These are phyloP conservation scores for Acanthosepion esculentum DNA, from an alignment of 2,888 invertebrate genomes.

Conservation along the genomic window DNA sequence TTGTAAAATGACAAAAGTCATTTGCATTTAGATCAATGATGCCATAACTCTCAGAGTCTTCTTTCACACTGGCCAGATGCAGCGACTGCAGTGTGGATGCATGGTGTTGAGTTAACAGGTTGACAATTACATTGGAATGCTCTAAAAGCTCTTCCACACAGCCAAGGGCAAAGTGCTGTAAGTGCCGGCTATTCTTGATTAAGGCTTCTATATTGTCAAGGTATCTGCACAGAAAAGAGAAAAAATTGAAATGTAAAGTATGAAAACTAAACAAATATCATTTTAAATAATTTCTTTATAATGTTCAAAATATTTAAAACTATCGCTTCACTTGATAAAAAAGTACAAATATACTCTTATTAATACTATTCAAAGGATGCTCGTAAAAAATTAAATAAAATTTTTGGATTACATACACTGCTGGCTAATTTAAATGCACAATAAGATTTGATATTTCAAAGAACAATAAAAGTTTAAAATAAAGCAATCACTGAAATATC, in stretches of 20 bases:
- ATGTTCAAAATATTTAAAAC: too few species aligned
- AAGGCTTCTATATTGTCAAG: slow-evolving; percentile 75
- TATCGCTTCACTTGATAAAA: too few species aligned
- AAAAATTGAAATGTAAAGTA: not conserved
- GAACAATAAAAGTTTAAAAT: too few species aligned
- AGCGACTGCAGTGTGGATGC: slow-evolving; percentile 80
- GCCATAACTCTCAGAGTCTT: slow-evolving; percentile 82
- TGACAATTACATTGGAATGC: slow-evolving; percentile 75
- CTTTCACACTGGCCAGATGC: slow-evolving; percentile 84
- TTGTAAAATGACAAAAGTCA: slow-evolving; percentile 79
- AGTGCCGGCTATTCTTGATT: slow-evolving; percentile 75
- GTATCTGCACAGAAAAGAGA: slow-evolving; percentile 58
- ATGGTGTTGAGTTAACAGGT: slow-evolving; percentile 76
- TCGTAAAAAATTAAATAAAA: too few species aligned
- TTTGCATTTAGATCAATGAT: slow-evolving; percentile 78
- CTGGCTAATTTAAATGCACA: too few species aligned
- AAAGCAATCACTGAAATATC: too few species aligned
- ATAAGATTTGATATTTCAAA: too few species aligned
- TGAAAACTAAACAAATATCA: not conserved
- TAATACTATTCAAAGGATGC: too few species aligned
- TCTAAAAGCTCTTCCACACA: slow-evolving; percentile 78
- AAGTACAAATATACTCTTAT: too few species aligned
- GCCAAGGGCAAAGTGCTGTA: slow-evolving; percentile 78
- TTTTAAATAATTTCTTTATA: too few species aligned
- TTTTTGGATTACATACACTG: too few species aligned